A percentile compares a stretch with the other conserved stretches of the same genome.
Conservation (phyloP, 2,888 invertebrate species). For the Poecilus cupreus region DNA sequence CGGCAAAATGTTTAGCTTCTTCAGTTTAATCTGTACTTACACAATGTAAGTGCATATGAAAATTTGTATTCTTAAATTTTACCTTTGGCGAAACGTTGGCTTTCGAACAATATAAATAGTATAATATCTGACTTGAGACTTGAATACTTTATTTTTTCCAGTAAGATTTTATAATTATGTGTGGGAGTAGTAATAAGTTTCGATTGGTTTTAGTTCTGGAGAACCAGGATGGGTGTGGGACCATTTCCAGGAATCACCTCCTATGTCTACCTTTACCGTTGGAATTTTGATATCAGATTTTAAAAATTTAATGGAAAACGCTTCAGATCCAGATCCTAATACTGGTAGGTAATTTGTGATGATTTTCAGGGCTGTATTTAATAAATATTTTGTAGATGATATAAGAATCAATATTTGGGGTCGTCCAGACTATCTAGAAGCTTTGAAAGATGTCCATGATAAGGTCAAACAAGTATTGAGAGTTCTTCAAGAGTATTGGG, state of each 20-base stretch:
- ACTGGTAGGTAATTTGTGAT: too few relatives aligned
- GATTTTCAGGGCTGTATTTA: too few relatives aligned
- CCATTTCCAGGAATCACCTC: constrained; percentile 81
- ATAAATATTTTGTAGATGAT: constrained; percentile 52
- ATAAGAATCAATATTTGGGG: constrained; percentile 79
- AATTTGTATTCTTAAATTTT: too few relatives aligned
- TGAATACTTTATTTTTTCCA: too few relatives aligned
- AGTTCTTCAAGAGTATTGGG: constrained; percentile 79
- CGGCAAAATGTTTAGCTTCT: too few relatives aligned
- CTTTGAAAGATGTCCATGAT: constrained; percentile 76
- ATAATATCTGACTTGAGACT: too few relatives aligned
- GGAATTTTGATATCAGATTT: constrained; percentile 84
- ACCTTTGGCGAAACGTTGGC: too few relatives aligned
- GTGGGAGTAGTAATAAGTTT: neutral
- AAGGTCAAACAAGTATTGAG: constrained; percentile 77
- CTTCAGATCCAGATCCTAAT: constrained; percentile 10
- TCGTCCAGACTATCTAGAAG: constrained; percentile 77
- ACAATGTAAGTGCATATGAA: too few relatives aligned
- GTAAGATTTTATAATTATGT: neutral
- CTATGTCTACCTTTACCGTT: constrained; percentile 85
- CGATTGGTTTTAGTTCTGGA: constrained; percentile 71
- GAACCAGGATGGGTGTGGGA: constrained; percentile 80
- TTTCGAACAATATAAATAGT: too few relatives aligned
- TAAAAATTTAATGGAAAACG: constrained; percentile 39
- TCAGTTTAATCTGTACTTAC: too few relatives aligned